Conservation (phyloP, 2,888 invertebrate species). For the Ernsta delagoae region DNA sequence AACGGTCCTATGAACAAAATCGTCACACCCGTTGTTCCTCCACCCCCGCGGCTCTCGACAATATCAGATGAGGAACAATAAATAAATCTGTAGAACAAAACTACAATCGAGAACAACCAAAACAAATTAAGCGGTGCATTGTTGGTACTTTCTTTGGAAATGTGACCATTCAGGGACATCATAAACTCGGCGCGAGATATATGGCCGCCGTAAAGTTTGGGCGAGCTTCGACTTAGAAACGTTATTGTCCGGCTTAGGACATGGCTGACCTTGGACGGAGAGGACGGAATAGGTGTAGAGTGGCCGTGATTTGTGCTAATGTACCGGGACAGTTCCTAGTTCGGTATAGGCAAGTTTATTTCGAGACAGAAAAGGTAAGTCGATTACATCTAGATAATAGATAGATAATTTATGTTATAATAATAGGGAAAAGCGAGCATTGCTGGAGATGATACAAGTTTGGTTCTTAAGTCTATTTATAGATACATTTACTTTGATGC, state of each 20-base stretch:
- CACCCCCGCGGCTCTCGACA: slow-evolving; percentile 55
- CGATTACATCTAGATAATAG: too few species aligned
- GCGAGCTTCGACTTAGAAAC: slow-evolving; percentile 45
- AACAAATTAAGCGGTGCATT: slow-evolving; percentile 74
- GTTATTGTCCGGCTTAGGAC: slow-evolving; percentile 42
- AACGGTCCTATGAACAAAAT: slow-evolving; percentile 6
- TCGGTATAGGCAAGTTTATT: too few species aligned
- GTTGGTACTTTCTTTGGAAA: slow-evolving; percentile 52
- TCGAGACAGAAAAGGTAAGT: too few species aligned
- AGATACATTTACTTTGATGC: too few species aligned
- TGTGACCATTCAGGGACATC: slow-evolving; percentile 74
- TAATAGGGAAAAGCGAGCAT: too few species aligned
- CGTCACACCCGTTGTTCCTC: slow-evolving; percentile 15
- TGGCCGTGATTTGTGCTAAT: neutral
- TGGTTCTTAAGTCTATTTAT: too few species aligned
- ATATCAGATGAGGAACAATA: slow-evolving; percentile 53
- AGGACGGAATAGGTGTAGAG: neutral
- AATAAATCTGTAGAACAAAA: slow-evolving; percentile 67
- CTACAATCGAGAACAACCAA: slow-evolving; percentile 72
- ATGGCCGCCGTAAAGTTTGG: slow-evolving; percentile 69
- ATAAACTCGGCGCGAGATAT: slow-evolving; percentile 63
- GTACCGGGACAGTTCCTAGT: too few species aligned
- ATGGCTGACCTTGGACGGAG: slow-evolving; percentile 13
- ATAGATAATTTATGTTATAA: too few species aligned
- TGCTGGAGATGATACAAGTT: too few species aligned